These are phyloP conservation scores for Antheraea assamensis DNA, from an alignment of 2,888 invertebrate genomes.

Conservation along the genomic window DNA sequence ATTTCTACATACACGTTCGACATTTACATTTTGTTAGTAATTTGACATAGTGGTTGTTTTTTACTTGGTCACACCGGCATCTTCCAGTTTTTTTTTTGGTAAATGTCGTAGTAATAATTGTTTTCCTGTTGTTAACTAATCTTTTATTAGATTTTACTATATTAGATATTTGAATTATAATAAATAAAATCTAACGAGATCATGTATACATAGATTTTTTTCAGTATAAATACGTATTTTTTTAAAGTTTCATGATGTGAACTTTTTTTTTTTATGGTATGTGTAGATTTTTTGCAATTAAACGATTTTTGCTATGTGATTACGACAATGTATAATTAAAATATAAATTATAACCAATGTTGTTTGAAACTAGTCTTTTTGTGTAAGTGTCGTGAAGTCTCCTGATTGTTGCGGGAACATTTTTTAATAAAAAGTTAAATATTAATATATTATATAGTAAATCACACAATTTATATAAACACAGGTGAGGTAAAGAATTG, in stretches of 20 bases:
- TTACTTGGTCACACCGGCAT: no score
- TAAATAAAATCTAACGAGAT: no score
- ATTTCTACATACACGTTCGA: no score
- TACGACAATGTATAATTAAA: background rate
- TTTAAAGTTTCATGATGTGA: background rate
- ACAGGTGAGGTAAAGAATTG: background rate
- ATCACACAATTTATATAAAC: background rate
- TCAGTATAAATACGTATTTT: background rate
- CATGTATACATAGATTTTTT: no score
- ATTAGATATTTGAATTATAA: no score
- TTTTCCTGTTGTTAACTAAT: no score
- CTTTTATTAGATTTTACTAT: no score
- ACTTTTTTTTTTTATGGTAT: background rate
- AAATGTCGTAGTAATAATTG: no score
- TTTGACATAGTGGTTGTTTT: no score
- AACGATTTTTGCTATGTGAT: background rate
- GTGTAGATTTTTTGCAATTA: background rate
- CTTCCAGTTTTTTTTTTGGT: no score
- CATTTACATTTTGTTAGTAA: no score
- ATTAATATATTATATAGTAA: background rate
- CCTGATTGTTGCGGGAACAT: background rate
- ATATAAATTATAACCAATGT: constrained; percentile 11
- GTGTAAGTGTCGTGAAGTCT: constrained; percentile 27
- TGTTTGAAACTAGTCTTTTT: constrained; percentile 22
- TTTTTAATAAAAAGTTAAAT: background rate